These are phyloP conservation scores for Nephrotoma flavescens DNA, from an alignment of 2,888 invertebrate genomes.

Conservation along the genomic window DNA sequence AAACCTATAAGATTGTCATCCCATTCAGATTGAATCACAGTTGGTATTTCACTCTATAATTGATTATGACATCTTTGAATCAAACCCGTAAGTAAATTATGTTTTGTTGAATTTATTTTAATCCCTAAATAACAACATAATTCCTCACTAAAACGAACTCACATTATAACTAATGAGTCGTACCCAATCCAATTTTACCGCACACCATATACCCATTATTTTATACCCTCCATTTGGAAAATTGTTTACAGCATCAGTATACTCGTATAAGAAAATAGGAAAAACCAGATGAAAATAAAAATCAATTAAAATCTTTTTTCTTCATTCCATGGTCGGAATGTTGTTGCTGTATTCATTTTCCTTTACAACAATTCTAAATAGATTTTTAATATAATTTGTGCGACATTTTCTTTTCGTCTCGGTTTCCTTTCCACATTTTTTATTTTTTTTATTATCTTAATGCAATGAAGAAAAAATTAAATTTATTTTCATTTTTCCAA, in stretches of 20 bases:
- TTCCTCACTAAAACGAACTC: neutral
- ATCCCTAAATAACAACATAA: too few species aligned
- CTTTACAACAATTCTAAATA: neutral
- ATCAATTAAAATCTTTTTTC: neutral
- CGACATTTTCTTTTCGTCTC: neutral
- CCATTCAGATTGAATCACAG: too few species aligned
- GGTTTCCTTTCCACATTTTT: neutral
- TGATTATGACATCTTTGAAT: too few species aligned
- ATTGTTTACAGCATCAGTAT: neutral
- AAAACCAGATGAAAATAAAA: neutral
- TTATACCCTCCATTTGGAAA: neutral
- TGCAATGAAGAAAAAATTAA: neutral
- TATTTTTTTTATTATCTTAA: neutral
- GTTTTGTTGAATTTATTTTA: too few species aligned
- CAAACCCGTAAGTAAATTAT: too few species aligned
- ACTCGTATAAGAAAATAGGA: neutral
- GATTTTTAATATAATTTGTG: neutral
- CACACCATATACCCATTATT: neutral
- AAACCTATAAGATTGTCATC: too few species aligned
- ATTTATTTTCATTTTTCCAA: neutral
- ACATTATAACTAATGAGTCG: neutral
- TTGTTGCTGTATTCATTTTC: neutral
- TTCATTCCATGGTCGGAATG: neutral
- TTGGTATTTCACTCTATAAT: too few species aligned
- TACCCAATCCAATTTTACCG: neutral